Conservation (phyloP, 2,113 vertebrate species). For the Alligator sinensis region DNA sequence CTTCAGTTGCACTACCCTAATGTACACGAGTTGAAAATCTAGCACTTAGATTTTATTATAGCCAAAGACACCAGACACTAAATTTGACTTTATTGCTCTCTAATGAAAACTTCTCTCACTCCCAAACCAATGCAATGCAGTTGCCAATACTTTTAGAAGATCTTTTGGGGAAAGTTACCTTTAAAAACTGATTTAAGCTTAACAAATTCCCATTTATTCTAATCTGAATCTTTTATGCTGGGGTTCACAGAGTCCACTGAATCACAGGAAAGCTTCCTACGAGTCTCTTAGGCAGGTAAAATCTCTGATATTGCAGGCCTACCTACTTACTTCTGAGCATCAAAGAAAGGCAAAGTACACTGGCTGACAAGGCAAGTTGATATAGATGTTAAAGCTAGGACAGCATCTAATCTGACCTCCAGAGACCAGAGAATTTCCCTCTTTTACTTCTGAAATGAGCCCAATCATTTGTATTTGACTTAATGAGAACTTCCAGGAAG, state of each 20-base stretch:
- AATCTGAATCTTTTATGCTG: background rate
- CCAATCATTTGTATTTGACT: background rate
- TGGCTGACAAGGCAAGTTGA: background rate
- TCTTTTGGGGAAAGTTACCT: background rate
- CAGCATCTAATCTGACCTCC: background rate
- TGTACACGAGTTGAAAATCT: background rate
- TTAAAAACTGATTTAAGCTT: fast-evolving
- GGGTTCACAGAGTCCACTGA: background rate
- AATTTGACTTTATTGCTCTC: background rate
- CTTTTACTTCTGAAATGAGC: background rate
- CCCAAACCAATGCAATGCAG: background rate
- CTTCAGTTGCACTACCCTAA: background rate
- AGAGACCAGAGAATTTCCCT: background rate
- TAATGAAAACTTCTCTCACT: background rate
- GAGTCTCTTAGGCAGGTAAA: background rate
- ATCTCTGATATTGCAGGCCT: background rate
- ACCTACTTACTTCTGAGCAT: background rate
- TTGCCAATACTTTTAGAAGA: background rate
- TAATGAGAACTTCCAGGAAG: background rate
- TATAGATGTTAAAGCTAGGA: fast-evolving
- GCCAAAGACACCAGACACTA: background rate
- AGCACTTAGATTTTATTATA: background rate
- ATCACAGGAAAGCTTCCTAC: background rate
- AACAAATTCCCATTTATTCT: background rate
- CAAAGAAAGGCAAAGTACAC: background rate